These are phyloP conservation scores for Saturnia pavonia DNA, from an alignment of 2,888 invertebrate species.

Conservation along the genomic window DNA sequence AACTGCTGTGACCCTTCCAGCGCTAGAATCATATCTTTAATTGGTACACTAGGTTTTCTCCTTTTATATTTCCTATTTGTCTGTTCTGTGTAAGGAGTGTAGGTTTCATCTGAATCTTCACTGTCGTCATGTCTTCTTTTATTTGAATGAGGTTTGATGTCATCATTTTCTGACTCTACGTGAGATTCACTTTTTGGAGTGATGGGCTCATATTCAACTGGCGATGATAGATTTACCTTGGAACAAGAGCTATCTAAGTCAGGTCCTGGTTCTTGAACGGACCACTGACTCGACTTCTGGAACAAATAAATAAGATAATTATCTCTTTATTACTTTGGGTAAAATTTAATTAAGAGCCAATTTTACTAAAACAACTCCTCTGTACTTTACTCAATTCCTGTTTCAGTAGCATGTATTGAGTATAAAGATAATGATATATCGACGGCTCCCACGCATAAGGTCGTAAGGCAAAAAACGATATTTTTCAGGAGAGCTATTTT, in stretches of 20 bases:
- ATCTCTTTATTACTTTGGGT: not conserved
- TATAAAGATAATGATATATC: too few relatives aligned
- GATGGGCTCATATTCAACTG: conserved; percentile 61
- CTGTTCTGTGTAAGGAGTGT: conserved; percentile 62
- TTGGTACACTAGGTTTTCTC: conserved; percentile 65
- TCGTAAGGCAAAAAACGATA: too few relatives aligned
- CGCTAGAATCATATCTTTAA: conserved; percentile 70
- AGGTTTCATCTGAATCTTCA: conserved; percentile 74
- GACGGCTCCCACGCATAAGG: too few relatives aligned
- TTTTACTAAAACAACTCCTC: not conserved
- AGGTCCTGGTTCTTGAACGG: conserved; percentile 35
- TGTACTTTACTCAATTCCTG: not conserved
- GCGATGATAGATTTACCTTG: conserved; percentile 48
- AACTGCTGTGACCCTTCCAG: conserved; percentile 66
- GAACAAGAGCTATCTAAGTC: conserved; percentile 30
- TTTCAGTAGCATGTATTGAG: not conserved
- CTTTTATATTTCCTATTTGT: conserved; percentile 60
- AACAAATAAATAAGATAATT: conserved; percentile 31
- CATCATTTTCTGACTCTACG: conserved; percentile 67
- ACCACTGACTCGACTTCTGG: conserved; percentile 51
- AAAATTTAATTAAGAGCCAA: not conserved
- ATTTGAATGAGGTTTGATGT: conserved; percentile 46
- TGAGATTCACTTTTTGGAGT: conserved; percentile 72
- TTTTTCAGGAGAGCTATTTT: too few relatives aligned
- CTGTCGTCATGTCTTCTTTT: conserved; percentile 58